phyloP scores from a whole-genome alignment of 2,113 vertebrate genomes.

The Cinclus cinclus region DNA sequence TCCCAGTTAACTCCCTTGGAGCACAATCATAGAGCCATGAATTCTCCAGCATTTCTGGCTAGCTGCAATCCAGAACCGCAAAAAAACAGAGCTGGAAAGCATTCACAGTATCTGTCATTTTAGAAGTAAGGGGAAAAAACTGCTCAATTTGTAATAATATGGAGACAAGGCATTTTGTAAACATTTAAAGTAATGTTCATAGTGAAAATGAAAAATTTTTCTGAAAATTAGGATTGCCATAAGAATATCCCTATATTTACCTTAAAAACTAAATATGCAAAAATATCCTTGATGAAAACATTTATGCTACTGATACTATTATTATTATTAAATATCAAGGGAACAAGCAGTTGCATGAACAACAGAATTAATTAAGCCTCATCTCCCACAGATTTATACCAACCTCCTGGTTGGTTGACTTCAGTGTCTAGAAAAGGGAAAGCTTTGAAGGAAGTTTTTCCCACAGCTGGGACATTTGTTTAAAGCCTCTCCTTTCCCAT shows the following conservation, averaged over 20 bases:
- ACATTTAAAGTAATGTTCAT: not conserved
- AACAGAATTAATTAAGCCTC: slow-evolving; percentile 31
- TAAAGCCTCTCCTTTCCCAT: slow-evolving; percentile 1
- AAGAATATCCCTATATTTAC: not conserved
- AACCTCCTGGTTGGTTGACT: not conserved
- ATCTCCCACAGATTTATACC: not conserved
- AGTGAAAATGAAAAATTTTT: not conserved
- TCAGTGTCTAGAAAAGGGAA: not conserved
- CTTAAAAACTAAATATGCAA: not conserved
- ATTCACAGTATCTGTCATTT: not conserved
- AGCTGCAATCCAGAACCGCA: not conserved
- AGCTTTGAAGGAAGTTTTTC: slow-evolving; percentile 38
- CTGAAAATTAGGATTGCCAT: not conserved
- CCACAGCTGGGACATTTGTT: slow-evolving; percentile 18
- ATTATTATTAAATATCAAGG: not conserved
- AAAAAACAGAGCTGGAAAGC: not conserved
- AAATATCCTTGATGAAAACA: not conserved
- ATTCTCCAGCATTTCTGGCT: not conserved
- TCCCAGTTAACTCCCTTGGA: slow-evolving; percentile 5
- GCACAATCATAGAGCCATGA: not conserved
- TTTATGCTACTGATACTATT: not conserved
- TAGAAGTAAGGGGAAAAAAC: not conserved
- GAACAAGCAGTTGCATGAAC: slow-evolving; percentile 13
- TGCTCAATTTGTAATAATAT: not conserved
- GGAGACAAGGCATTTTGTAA: not conserved